phyloP scores from a whole-genome alignment of 1,140 invertebrate species.

The Bombus sibiricus region DNA sequence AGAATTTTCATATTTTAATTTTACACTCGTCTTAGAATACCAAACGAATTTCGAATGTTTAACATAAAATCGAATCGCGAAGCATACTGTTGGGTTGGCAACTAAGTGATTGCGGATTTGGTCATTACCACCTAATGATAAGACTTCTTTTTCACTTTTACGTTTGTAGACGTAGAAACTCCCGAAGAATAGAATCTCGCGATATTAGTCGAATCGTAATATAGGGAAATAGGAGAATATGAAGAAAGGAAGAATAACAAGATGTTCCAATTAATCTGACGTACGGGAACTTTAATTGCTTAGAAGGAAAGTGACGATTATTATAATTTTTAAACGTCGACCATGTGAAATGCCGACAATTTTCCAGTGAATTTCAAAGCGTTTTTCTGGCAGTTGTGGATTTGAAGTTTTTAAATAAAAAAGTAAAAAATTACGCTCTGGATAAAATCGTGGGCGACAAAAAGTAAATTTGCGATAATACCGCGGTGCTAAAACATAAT shows the following conservation, averaged over 20 bases:
- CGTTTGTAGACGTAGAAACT: too few species aligned
- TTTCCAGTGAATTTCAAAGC: background rate
- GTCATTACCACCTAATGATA: too few species aligned
- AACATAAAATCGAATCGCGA: too few species aligned
- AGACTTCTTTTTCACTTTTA: too few species aligned
- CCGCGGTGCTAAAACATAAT: slow-evolving; percentile 27
- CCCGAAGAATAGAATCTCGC: too few species aligned
- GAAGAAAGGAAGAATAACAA: background rate
- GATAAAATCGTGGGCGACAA: background rate
- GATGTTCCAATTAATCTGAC: background rate
- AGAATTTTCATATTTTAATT: too few species aligned
- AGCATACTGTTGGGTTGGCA: too few species aligned
- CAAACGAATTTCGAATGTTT: too few species aligned
- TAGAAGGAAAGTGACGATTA: background rate
- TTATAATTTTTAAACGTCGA: background rate
- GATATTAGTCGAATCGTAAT: background rate
- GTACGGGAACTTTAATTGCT: background rate
- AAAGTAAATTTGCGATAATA: slow-evolving; percentile 17
- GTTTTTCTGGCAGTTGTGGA: background rate
- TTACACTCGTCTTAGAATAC: too few species aligned
- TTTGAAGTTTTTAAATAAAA: background rate
- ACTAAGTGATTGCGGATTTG: too few species aligned
- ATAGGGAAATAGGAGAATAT: background rate
- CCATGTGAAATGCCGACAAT: background rate
- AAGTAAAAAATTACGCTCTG: too few species aligned